Evolutionary conservation across 2,888 invertebrate genomes (phyloP).

Genomic region (Chaitophorus viminalis): DNA sequence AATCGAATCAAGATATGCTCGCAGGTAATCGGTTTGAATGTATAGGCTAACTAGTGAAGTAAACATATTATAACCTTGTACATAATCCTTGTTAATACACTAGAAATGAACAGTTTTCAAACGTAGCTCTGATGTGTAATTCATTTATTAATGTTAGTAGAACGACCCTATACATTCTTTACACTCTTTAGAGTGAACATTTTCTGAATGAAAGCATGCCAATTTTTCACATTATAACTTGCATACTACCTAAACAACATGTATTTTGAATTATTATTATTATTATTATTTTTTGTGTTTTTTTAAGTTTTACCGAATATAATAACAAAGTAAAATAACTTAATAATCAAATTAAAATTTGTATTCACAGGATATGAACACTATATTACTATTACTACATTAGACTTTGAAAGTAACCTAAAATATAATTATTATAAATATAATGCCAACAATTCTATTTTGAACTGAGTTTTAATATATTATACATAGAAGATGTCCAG

Average conservation of each 20-base stretch:
- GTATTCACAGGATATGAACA: too few species aligned
- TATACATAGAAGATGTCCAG: too few species aligned
- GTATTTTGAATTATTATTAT: constrained; percentile 14
- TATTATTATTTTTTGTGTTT: background rate
- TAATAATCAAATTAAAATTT: too few species aligned
- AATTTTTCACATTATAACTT: constrained; percentile 5
- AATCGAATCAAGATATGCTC: constrained; percentile 42
- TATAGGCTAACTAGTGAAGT: constrained; percentile 50
- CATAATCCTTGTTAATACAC: constrained; percentile 38
- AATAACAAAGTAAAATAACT: too few species aligned
- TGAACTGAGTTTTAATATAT: too few species aligned
- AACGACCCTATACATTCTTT: background rate
- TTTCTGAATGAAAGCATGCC: constrained; percentile 49
- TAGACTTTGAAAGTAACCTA: too few species aligned
- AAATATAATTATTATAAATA: too few species aligned
- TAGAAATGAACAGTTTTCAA: constrained; percentile 37
- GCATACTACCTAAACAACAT: background rate
- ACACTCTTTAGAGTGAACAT: constrained; percentile 27
- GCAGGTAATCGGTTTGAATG: constrained; percentile 61
- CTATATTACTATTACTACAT: too few species aligned
- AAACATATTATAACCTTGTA: constrained; percentile 48
- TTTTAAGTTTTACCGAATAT: background rate
- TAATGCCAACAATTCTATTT: too few species aligned
- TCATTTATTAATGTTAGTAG: constrained; percentile 24
- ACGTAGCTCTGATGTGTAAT: constrained; percentile 35